Evolutionary conservation across 2,888 invertebrate species (phyloP).

Genomic region (Pyrrhosoma nymphula): DNA sequence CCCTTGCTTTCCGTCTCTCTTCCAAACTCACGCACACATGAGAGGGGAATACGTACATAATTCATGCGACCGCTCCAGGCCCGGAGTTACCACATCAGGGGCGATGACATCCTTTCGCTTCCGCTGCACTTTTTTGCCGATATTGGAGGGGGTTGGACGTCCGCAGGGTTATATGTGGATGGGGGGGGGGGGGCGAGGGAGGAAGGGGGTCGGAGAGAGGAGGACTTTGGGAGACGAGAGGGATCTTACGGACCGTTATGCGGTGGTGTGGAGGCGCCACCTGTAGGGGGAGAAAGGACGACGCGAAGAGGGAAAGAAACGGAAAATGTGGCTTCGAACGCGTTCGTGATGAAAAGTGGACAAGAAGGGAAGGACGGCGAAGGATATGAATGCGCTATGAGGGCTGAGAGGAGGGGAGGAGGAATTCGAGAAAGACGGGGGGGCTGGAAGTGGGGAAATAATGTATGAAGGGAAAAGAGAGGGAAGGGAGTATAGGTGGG

Average conservation of each 20-base stretch:
- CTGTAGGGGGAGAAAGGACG: neutral
- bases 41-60: conserved; percentile 21
- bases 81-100: conserved; percentile 35
- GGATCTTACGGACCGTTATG: neutral
- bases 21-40: neutral
- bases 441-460: neutral
- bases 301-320: neutral
- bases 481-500: neutral
- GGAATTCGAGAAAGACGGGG: neutral
- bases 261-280: neutral
- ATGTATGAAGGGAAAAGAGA: neutral
- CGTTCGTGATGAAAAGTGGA: neutral
- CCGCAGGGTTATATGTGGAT: too few species aligned
- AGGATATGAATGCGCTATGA: neutral
- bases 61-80: neutral
- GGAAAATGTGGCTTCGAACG: neutral
- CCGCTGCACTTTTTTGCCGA: conserved; percentile 46
- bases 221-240: neutral
- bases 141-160: neutral
- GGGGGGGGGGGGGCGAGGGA: neutral
- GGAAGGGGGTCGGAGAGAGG: too few species aligned
- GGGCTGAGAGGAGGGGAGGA: neutral
- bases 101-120: conserved; percentile 57
- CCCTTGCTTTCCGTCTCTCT: neutral
- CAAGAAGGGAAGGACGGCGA: neutral